These are phyloP conservation scores for Spinibarbus caldwelli DNA, from an alignment of 2,797 vertebrate species.

Conservation along the genomic window DNA sequence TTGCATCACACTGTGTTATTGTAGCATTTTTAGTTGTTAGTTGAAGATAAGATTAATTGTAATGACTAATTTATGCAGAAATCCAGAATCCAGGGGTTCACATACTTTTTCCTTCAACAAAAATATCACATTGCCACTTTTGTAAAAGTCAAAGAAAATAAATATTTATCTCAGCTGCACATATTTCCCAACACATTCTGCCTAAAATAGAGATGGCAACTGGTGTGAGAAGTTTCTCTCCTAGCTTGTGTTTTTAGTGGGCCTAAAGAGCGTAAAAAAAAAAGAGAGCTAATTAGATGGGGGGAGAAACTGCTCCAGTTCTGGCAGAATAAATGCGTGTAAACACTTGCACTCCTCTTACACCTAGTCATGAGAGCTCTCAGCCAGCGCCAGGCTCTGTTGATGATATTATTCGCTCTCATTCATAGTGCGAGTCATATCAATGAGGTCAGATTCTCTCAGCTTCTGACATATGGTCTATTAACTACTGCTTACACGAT, in stretches of 20 bases:
- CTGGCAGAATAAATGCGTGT: conserved; percentile 6
- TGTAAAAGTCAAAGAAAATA: not conserved
- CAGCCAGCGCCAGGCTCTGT: not conserved
- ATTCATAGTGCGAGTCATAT: conserved; percentile 31
- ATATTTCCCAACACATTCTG: not conserved
- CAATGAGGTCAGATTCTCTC: conserved; percentile 32
- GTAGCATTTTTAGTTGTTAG: too few species aligned
- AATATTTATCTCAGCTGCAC: not conserved
- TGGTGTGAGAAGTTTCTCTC: not conserved
- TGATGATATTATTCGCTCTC: conserved; percentile 32
- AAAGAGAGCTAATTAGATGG: conserved; percentile 35
- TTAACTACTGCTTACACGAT: not conserved
- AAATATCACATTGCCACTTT: not conserved
- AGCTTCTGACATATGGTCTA: conserved; percentile 30
- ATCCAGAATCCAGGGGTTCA: not conserved
- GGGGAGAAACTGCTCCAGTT: conserved; percentile 61
- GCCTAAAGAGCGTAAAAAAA: not conserved
- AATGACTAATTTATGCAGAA: not conserved
- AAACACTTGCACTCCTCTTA: conserved; percentile 38
- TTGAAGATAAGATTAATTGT: too few species aligned
- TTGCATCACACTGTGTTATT: too few species aligned
- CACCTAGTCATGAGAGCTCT: conserved; percentile 48
- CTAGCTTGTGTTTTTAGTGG: not conserved
- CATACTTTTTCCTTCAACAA: not conserved
- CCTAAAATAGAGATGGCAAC: conserved; percentile 4